These are phyloP conservation scores for Ageneiosus marmoratus DNA, from an alignment of 2,113 vertebrate genomes.

Conservation along the genomic window DNA sequence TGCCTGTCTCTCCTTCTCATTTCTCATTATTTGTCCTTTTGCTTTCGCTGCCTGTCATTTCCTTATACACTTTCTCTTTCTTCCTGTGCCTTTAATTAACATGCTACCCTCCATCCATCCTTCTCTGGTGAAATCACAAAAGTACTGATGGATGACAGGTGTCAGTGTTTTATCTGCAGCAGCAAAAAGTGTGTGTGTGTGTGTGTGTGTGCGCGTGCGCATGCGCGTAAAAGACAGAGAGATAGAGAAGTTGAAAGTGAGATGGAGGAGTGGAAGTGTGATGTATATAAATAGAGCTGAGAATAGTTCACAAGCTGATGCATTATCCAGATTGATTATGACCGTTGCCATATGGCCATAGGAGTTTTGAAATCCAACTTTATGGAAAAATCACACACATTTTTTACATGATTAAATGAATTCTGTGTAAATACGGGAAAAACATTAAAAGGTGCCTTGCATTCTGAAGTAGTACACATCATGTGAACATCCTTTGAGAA, in stretches of 20 bases:
- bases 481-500: not conserved
- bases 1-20: not conserved
- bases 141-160: slow-evolving; percentile 44
- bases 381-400: not conserved
- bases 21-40: slow-evolving; percentile 10
- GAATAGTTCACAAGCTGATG: not conserved
- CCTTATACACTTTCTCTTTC: not conserved
- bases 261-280: not conserved
- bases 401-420: not conserved
- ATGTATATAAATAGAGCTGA: not conserved
- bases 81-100: slow-evolving; percentile 13
- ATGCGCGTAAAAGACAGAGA: slow-evolving; percentile 13
- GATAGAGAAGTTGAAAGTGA: slow-evolving; percentile 5
- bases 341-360: not conserved
- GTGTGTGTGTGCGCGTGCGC: slow-evolving; percentile 27
- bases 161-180: slow-evolving; percentile 35
- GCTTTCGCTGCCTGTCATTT: slow-evolving; percentile 14
- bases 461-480: not conserved
- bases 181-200: slow-evolving; percentile 13
- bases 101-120: not conserved
- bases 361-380: not conserved
- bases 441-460: not conserved
- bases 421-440: not conserved
- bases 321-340: not conserved
- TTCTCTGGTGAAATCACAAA: slow-evolving; percentile 22